Conservation (phyloP, 2,113 vertebrate genomes). For the Anguilla rostrata region DNA sequence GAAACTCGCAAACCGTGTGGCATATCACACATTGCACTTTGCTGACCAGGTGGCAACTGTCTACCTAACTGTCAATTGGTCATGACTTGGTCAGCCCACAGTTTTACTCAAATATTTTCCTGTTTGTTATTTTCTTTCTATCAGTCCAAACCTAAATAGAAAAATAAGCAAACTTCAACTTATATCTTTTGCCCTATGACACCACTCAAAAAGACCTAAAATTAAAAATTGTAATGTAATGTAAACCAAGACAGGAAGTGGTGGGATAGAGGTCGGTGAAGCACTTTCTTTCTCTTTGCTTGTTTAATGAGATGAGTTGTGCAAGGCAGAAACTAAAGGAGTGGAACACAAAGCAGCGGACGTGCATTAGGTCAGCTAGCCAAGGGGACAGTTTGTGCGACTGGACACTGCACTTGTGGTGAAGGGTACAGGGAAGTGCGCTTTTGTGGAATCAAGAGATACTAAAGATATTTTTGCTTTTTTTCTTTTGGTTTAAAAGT, state of each 20-base stretch:
- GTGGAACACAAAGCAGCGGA: slow-evolving; percentile 53
- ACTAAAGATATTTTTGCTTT: slow-evolving; percentile 62
- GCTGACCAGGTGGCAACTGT: not conserved
- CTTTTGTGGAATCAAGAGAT: slow-evolving; percentile 69
- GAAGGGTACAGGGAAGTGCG: slow-evolving; percentile 62
- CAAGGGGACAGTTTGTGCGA: not conserved
- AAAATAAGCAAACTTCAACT: not conserved
- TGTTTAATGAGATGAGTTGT: slow-evolving; percentile 27
- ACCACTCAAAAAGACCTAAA: not conserved
- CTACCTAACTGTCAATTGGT: slow-evolving; percentile 6
- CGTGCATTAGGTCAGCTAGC: slow-evolving; percentile 38
- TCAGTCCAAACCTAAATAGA: not conserved
- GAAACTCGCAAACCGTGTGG: not conserved
- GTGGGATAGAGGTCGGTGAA: not conserved
- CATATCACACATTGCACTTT: not conserved
- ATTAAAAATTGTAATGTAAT: not conserved
- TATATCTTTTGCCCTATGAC: not conserved
- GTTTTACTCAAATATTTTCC: not conserved
- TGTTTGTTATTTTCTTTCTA: not conserved
- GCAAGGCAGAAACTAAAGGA: slow-evolving; percentile 39
- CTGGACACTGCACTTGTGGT: not conserved
- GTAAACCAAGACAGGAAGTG: not conserved
- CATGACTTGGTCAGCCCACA: slow-evolving; percentile 14
- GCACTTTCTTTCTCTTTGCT: slow-evolving; percentile 8
- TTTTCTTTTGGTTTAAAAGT: slow-evolving; percentile 67